These are phyloP conservation scores for Poeciliopsis occidentalis DNA, from an alignment of 2,113 vertebrate species.

Conservation along the genomic window DNA sequence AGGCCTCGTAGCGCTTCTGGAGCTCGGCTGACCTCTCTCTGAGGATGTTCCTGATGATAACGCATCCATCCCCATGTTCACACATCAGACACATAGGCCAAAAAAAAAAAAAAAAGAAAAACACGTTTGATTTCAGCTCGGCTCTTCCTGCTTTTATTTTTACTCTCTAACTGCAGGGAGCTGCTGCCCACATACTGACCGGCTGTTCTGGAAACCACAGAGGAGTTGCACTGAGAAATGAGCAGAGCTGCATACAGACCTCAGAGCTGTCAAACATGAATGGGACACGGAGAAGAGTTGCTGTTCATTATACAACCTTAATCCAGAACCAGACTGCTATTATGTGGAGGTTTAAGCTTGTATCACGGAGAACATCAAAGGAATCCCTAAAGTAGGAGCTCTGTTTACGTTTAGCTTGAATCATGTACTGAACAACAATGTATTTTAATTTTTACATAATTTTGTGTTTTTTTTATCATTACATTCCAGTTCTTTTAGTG, in stretches of 20 bases:
- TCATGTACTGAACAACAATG: no score
- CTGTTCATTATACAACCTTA: not conserved
- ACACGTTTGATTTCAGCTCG: conserved; percentile 48
- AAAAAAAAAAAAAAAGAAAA: conserved; percentile 6
- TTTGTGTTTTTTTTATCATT: no score
- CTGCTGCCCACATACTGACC: conserved; percentile 65
- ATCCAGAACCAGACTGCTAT: no score
- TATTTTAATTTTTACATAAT: no score
- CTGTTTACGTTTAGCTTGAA: no score
- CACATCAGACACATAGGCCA: conserved; percentile 42
- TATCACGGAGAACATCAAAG: no score
- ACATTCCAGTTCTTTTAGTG: no score
- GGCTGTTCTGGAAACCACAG: conserved; percentile 30
- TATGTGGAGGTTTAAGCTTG: no score
- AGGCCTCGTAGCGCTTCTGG: conserved; percentile 53
- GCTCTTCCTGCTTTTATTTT: conserved; percentile 30
- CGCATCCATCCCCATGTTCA: conserved; percentile 35
- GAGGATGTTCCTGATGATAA: conserved; percentile 16
- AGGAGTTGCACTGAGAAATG: conserved; percentile 26
- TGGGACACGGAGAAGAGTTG: not conserved
- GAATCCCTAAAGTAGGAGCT: no score
- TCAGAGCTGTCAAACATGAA: not conserved
- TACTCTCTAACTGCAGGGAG: conserved; percentile 19
- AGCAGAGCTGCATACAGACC: not conserved
- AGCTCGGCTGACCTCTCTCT: conserved; percentile 48